Evolutionary conservation across 2,113 vertebrate genomes (phyloP), one percentile per base, ranked within the genome.

Genomic region (Uropsilus gracilis): DNA sequence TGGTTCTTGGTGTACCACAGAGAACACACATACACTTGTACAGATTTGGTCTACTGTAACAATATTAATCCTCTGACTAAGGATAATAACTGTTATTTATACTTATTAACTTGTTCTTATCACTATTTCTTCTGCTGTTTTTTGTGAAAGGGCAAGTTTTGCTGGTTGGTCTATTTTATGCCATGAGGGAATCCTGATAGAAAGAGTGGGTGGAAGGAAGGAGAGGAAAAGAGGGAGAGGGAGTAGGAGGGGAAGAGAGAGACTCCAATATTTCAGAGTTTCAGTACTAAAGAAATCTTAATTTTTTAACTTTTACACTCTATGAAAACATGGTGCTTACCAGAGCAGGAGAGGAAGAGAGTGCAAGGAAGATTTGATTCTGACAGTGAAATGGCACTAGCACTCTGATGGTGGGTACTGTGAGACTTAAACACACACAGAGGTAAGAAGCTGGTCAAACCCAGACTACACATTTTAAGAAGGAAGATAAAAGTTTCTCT

Each of bases 41-140:
- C 13, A 83, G 32, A 68, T 53, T 0, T 53, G 68, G 37, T 44
- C 32, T 75, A 5, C 8, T 82, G 16, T 44, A 53, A 86, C 57
- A 20, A 76, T 2, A 1, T 20, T 76, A 64, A 32, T 86, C 26
- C 53, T 69, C 76, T 46, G 48, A 50, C 48, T 53, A 28, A 53
- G 32, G 69, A 64, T 34, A 64, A 88, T 30, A 84, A 4, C 71
- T 4, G 34, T 22, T 72, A 83, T 12, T 87, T 94, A 39, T 77
- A 71, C 42, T 82, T 82, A 39, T 12, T 87, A 94, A 72, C 53
- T 77, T 89, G 44, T 57, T 93, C 73, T 64, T 71, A n/a, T 68
- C 57, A 91, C 30, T 90, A 75, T 73, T 66, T 91, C 28, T 85
- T 26, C 34, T 69, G 42, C 22, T 90, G 28, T 80, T 95, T 95